A percentile compares a stretch with the other conserved stretches of the same genome.
Evolutionary conservation across 2,113 vertebrate genomes (phyloP).

Genomic region (Thamnaconus septentrionalis): DNA sequence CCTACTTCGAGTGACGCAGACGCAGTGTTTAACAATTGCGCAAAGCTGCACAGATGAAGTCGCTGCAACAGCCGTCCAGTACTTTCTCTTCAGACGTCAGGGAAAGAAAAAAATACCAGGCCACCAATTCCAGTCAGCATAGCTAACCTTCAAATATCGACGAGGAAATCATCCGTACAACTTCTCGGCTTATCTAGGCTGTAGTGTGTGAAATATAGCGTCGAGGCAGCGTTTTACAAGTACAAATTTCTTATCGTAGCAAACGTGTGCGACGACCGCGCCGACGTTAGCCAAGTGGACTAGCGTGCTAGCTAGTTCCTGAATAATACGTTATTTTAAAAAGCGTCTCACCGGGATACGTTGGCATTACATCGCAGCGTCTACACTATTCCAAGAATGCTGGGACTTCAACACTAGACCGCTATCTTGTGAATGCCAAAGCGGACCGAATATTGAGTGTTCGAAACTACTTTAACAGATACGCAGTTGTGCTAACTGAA

Average conservation of each 20-base stretch:
- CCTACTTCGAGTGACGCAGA: too few species aligned
- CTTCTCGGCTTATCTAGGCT: too few species aligned
- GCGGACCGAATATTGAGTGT: not conserved
- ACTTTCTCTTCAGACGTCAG: not conserved
- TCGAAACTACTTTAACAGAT: slow-evolving; percentile 4
- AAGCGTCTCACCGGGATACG: slow-evolving; percentile 38
- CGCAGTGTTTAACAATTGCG: too few species aligned
- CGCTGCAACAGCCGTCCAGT: not conserved
- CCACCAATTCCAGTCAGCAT: not conserved
- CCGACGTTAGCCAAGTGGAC: slow-evolving; percentile 19
- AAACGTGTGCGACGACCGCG: slow-evolving; percentile 2
- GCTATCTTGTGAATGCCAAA: not conserved
- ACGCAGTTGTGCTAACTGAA: slow-evolving; percentile 3
- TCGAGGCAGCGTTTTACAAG: not conserved
- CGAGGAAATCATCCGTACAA: too few species aligned
- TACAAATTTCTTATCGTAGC: not conserved
- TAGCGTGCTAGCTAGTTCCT: slow-evolving; percentile 15
- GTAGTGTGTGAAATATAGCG: not conserved
- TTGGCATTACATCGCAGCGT: slow-evolving; percentile 35
- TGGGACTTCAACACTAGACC: not conserved
- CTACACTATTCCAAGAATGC: slow-evolving; percentile 22
- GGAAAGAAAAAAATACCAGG: too few species aligned
- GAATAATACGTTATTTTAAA: slow-evolving; percentile 4
- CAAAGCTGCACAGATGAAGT: too few species aligned
- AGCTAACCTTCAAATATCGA: not conserved